Evolutionary conservation across 2,113 vertebrate species (phyloP), one percentile per base, ranked within the genome.

Genomic region (Bubo scandiacus): DNA sequence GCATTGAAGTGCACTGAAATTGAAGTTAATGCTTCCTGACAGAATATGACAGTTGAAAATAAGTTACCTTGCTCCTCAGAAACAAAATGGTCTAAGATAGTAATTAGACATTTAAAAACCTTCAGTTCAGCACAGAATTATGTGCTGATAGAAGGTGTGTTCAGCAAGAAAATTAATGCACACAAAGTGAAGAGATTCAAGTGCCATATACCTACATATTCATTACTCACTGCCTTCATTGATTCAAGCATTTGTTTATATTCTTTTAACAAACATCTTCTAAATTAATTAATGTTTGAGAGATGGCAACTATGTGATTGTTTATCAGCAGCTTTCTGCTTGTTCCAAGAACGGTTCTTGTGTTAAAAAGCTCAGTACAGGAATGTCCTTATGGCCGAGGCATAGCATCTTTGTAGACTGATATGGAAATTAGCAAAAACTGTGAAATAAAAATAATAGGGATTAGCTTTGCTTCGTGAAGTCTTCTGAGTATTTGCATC

Each of bases 181-280:
- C 51, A 43, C 81, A 73, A 88, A 97, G 51, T 65, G 23, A 94
- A 40, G 59, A 97, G 54, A 92, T 92, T 81, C 42, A 82, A 85
- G 57, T 77, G 45, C 83, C 89, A 1, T 51, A 40, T 81, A 70
- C 78, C 34, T 94, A 71, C 74, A 58, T 88, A 45, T 96, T 84
- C 49, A 36, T 71, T 45, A 81, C 7, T 8, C 3, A 11, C 82
- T 93, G 70, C 86, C 29, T 82, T 85, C 52, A 68, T 30, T 70
- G 14, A 78, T 90, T 91, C 54, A 55, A 89, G 61, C 29, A 51
- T 96, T 94, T 80, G 26, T 92, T 94, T 54, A 58, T 81, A 40
- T 95, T 77, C 77, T 61, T 92, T 66, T 93, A 65, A 85, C 62
- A 66, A 81, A 73, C 45, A 61, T 34, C 55, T 81, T 94, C 82